A percentile compares a stretch with the other conserved stretches of the same genome.
Evolutionary conservation across 2,797 vertebrate genomes (phyloP).

Genomic region (Crenuchus spilurus): DNA sequence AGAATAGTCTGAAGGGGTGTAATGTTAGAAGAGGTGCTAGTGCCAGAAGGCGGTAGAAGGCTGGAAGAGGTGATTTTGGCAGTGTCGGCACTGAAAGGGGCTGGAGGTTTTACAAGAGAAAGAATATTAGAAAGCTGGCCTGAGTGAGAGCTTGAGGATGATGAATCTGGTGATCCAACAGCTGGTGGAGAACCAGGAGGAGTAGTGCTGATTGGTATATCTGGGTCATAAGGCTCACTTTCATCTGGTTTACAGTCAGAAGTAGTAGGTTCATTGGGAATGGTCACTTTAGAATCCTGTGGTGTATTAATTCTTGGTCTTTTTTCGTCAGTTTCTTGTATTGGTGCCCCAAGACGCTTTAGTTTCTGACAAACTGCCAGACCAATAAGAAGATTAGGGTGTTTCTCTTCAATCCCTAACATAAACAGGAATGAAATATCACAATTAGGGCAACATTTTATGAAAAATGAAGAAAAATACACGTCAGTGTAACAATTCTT

Average conservation of each 20-base stretch:
- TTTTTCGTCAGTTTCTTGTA: slow-evolving; percentile 85
- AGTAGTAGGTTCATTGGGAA: slow-evolving; percentile 68
- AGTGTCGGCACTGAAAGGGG: slow-evolving; percentile 4
- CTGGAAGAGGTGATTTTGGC: not conserved
- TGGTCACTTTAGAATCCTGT: slow-evolving; percentile 72
- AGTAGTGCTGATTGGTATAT: slow-evolving; percentile 70
- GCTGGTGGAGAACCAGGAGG: slow-evolving; percentile 81
- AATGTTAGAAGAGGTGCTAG: slow-evolving; percentile 51
- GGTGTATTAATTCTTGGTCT: slow-evolving; percentile 74
- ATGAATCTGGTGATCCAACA: slow-evolving; percentile 70
- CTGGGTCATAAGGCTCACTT: slow-evolving; percentile 77
- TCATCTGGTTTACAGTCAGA: slow-evolving; percentile 80
- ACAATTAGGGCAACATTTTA: not conserved
- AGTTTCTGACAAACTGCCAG: slow-evolving; percentile 90
- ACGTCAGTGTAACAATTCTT: not conserved
- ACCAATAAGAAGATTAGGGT: slow-evolving; percentile 93
- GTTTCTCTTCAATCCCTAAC: slow-evolving; percentile 89
- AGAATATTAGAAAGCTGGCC: slow-evolving; percentile 64
- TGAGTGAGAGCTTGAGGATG: slow-evolving; percentile 71
- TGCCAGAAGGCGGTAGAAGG: slow-evolving; percentile 17
- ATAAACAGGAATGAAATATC: slow-evolving; percentile 36
- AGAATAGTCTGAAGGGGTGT: slow-evolving; percentile 89
- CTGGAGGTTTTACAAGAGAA: slow-evolving; percentile 65
- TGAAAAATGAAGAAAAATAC: not conserved
- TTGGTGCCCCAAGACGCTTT: slow-evolving; percentile 77